Base-by-base conservation (phyloP, 2,113 vertebrate species). In the Rhineura floridana region DNA sequence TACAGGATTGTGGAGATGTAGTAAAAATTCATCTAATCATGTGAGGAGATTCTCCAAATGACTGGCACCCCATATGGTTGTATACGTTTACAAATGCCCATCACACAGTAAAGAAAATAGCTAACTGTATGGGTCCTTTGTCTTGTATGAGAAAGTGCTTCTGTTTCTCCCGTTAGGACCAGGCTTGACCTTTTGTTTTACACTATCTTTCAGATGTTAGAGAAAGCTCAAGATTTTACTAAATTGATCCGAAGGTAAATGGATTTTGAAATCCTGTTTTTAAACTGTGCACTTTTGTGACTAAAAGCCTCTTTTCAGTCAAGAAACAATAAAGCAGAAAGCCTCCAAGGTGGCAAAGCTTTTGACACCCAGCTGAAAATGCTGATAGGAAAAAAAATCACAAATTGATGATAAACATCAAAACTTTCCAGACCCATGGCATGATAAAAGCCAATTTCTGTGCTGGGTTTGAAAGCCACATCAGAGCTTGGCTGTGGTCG, bases 161-260 rank as follows among this genome's bases (percentile, higher is more conserved):
- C 42, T 83, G 6, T 39, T 48, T 83, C 39, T 65, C 15, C 72
- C n/a, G 65, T 65, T 88, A 59, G 42, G 11, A 76, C 6, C 33
- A 75, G 36, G n/a, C n/a, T n/a, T n/a, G n/a, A n/a, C n/a, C 9
- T 72, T 63, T 81, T 75, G 11, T 33, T 82, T 39, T 76, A 39
- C 10, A 88, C 42, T 76, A 86, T 78, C 62, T 21, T 88, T 88
- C 87, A 88, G 87, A 52, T 75, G 59, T 8, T 88, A 76, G 70
- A 25, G 42, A 88, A 88, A 88, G 28, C 50, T 77, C 13, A 46
- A 28, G 87, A 83, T 30, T 88, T 77, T 77, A 12, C 70, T 42
- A 88, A 77, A 76, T 1, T 88, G 59, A 7, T 88, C n/a, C n/a
- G 46, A 50, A 88, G 87, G 87, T 88, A 88, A 88, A 65, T 65